Percentiles rank a stretch among this genome's conserved stretches.
Evolutionary conservation across 2,888 invertebrate species (phyloP).

Genomic region (Lamellibrachia satsuma): DNA sequence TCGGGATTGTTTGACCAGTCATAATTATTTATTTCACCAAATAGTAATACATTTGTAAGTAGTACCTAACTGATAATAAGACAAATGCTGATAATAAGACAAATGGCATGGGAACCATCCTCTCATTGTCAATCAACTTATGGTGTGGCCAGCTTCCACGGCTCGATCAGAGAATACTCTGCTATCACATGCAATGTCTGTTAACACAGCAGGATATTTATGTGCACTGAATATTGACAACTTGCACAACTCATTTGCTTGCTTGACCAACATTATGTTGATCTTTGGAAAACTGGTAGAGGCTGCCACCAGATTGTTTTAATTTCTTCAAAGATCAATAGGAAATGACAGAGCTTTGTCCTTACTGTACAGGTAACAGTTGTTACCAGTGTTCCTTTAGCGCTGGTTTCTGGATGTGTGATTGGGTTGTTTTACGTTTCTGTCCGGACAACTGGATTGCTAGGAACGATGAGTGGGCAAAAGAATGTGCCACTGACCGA

Average conservation of each 20-base stretch:
- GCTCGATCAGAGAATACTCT: no score
- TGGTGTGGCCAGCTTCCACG: no score
- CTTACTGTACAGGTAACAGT: no score
- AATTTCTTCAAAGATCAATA: no score
- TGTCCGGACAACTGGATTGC: background rate
- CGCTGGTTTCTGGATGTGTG: background rate
- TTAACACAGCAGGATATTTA: background rate
- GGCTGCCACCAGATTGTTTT: no score
- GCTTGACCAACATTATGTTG: background rate
- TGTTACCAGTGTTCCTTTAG: no score
- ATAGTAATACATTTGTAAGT: background rate
- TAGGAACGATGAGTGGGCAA: conserved; percentile 10
- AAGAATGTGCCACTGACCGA: background rate
- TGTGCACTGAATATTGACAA: background rate
- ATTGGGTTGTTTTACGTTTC: background rate
- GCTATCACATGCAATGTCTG: no score
- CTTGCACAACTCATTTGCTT: no score
- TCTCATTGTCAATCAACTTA: background rate
- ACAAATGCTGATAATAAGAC: background rate
- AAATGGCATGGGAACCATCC: background rate
- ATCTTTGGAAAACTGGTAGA: background rate
- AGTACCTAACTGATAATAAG: background rate
- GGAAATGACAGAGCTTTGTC: no score
- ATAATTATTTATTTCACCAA: background rate
- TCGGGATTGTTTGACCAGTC: background rate